Base-by-base conservation (phyloP, 2,797 vertebrate species). In the Lithobates pipiens region DNA sequence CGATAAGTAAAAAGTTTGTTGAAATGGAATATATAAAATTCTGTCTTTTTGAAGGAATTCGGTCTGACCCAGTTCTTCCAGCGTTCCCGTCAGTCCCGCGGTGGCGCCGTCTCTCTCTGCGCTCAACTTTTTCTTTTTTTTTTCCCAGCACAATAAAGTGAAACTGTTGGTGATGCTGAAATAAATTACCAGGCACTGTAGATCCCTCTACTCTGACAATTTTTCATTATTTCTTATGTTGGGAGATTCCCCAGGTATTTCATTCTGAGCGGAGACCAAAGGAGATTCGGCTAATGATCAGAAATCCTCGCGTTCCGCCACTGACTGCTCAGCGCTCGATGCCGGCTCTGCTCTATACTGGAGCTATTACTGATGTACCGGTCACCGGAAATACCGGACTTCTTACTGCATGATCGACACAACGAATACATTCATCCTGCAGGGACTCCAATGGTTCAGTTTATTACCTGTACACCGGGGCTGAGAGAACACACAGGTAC, bases 331-430 rank as follows among this genome's bases (percentile, higher is more conserved):
- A 70, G 27, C 68, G 21, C 42, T 71, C 71, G 79, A 63, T 77
- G 50, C 67, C 71, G 23, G 32, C 10, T 69, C 32, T 32, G 11
- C 69, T 3, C 42, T 69, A 75, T 80, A 76, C 39, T 67, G 73
- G 5, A 61, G 77, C 46, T 77, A 82, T 86, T 82, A 77, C 82
- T 86, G 85, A 80, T 80, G 77, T 68, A 80, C 71, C 54, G 39
- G 77, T 75, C 77, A 5, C 61, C 1, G 50, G 57, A 39, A 85
- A 29, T 42, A 34, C 34, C 46, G 5, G 46, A 54, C 36, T 61
- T 65, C 36, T 76, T 67, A 21, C 32, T 50, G 39, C 74, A 69
- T 80, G 77, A 85, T 63, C 36, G 84, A 80, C 71, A 57, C 72
- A 69, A 39, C 29, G 57, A 80, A 80, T 68, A 74, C 68, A 86